Percentiles rank a stretch among this genome's conserved stretches.
Evolutionary conservation across 2,797 vertebrate genomes (phyloP).

Genomic region (Myotis vivesi): DNA sequence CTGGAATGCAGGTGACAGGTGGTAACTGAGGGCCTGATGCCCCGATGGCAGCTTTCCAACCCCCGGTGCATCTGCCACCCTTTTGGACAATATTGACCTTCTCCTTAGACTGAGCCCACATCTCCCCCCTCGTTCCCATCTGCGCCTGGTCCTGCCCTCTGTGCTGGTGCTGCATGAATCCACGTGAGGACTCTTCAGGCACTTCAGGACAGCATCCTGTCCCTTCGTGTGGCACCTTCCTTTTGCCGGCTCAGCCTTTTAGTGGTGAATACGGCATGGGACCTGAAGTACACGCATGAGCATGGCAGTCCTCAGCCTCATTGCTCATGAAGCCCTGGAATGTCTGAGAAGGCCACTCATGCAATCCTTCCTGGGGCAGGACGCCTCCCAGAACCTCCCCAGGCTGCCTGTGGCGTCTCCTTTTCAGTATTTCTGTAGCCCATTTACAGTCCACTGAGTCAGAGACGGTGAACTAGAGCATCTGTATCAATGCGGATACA

Average conservation of each 20-base stretch:
- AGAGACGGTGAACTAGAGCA: neutral
- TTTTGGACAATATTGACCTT: neutral
- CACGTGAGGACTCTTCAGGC: accelerated
- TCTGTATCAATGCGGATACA: neutral
- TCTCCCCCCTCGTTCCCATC: neutral
- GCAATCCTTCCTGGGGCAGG: too few species aligned
- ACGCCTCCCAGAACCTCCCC: too few species aligned
- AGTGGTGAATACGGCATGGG: neutral
- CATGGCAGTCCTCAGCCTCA: neutral
- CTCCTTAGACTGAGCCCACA: neutral
- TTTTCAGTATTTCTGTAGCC: neutral
- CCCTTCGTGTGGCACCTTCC: neutral
- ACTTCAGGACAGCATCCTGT: neutral
- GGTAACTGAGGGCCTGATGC: neutral
- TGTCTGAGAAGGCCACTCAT: neutral
- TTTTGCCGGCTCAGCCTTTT: neutral
- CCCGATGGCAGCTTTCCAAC: neutral
- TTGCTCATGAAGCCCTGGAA: neutral
- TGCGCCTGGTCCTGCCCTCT: neutral
- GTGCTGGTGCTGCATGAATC: neutral
- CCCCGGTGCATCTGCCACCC: neutral
- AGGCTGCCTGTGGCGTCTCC: neutral
- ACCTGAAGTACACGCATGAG: neutral
- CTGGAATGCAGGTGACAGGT: neutral
- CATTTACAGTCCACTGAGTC: neutral